A percentile compares a stretch with the other conserved stretches of the same genome.
Conservation (phyloP, 2,797 vertebrate species). For the Hydrolagus colliei region DNA sequence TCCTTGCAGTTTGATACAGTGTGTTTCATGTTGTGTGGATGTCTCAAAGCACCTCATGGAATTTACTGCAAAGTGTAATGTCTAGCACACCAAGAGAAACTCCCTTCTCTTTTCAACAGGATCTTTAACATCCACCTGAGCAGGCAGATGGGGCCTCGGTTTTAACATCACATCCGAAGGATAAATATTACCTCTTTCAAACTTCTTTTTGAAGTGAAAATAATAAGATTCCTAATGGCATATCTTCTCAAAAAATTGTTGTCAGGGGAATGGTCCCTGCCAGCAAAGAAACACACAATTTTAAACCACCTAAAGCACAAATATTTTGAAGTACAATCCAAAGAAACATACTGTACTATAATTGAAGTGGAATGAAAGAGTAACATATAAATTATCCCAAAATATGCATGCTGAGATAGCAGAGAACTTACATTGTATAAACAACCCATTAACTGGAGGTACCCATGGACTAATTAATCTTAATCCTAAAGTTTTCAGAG, state of each 20-base stretch:
- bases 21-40: too few species aligned
- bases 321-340: conserved; percentile 18
- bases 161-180: too few species aligned
- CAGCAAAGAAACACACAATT: neutral
- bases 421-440: conserved; percentile 12
- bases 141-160: too few species aligned
- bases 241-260: conserved; percentile 5
- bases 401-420: neutral
- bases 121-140: too few species aligned
- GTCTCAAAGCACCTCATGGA: too few species aligned
- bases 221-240: neutral
- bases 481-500: conserved; percentile 16
- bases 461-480: conserved; percentile 26
- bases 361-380: neutral
- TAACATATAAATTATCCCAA: neutral
- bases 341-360: neutral
- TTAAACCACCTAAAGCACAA: conserved; percentile 4
- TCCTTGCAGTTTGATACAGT: too few species aligned
- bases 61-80: too few species aligned
- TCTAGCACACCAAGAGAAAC: too few species aligned
- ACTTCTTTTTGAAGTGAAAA: neutral
- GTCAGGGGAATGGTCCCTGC: conserved; percentile 5
- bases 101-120: too few species aligned
- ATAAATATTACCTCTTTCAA: conserved; percentile 1
- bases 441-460: conserved; percentile 9